These are phyloP conservation scores for Eubasilissa splendida DNA, from an alignment of 2,888 invertebrate species.

Conservation along the genomic window DNA sequence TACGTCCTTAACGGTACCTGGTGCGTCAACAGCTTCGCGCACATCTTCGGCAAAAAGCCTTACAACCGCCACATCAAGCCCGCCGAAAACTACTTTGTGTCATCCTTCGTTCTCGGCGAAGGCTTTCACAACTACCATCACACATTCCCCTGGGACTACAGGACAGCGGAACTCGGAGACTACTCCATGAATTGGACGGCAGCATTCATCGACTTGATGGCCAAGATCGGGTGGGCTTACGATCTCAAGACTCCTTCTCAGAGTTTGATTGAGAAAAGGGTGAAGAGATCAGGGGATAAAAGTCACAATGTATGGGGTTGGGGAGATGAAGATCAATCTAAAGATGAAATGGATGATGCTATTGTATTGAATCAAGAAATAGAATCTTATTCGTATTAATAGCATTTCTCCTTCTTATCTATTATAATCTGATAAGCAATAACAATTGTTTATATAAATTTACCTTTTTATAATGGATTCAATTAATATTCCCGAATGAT, in stretches of 20 bases:
- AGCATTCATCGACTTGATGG: conserved; percentile 85
- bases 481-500: no score
- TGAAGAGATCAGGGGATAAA: conserved; percentile 83
- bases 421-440: no score
- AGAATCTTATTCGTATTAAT: no score
- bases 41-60: conserved; percentile 83
- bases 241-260: conserved; percentile 86
- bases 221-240: conserved; percentile 89
- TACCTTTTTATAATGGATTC: no score
- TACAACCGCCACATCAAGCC: conserved; percentile 85
- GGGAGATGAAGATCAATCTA: conserved; percentile 65
- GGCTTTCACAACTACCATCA: conserved; percentile 94
- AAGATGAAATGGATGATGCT: conserved; percentile 65
- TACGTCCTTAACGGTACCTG: conserved; percentile 89
- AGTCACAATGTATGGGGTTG: conserved; percentile 85
- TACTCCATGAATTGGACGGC: conserved; percentile 83
- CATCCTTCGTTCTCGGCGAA: conserved; percentile 80
- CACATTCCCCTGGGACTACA: conserved; percentile 89
- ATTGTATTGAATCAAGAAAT: conserved; percentile 41
- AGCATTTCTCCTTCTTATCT: no score
- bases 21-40: conserved; percentile 93
- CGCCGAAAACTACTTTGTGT: conserved; percentile 79
- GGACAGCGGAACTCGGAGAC: conserved; percentile 85
- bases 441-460: no score
- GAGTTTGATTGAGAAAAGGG: conserved; percentile 79